phyloP scores from a whole-genome alignment of 2,888 invertebrate species.

The Diplazon laetatorius region DNA sequence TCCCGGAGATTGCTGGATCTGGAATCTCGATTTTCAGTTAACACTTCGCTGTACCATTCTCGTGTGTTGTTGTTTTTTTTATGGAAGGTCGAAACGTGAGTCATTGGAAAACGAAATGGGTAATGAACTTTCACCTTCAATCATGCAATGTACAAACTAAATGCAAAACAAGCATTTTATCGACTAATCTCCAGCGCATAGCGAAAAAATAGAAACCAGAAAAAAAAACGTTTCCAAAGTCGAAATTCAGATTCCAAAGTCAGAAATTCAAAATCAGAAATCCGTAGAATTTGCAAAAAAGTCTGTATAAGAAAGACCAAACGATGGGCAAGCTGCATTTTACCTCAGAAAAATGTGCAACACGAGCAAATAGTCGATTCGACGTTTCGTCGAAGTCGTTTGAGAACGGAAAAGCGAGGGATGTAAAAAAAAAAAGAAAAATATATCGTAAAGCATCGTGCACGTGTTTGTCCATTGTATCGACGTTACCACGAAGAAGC shows the following conservation, averaged over 20 bases:
- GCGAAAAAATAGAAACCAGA: not conserved
- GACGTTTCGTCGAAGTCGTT: conserved; percentile 74
- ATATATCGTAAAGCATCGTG: conserved; percentile 22
- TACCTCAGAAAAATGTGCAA: conserved; percentile 15
- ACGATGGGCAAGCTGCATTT: conserved; percentile 53
- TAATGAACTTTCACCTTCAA: conserved; percentile 17
- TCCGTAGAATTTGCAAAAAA: not conserved
- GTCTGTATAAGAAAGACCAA: conserved; percentile 30
- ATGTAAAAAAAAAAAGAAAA: conserved; percentile 62
- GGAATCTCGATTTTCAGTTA: conserved; percentile 37
- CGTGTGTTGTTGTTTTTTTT: conserved; percentile 19
- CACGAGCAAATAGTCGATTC: conserved; percentile 63
- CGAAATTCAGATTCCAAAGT: conserved; percentile 33
- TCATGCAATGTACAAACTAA: conserved; percentile 18
- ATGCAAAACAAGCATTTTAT: conserved; percentile 42
- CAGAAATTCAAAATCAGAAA: too few species aligned
- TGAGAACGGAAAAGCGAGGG: conserved; percentile 68
- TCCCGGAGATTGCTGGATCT: conserved; percentile 17
- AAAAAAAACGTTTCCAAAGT: conserved; percentile 24
- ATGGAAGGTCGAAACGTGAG: conserved; percentile 23
- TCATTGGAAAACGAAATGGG: conserved; percentile 40
- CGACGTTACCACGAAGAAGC: conserved; percentile 1
- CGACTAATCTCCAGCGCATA: conserved; percentile 33
- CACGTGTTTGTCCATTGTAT: conserved; percentile 35
- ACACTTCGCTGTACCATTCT: not conserved